Conservation (phyloP, 2,888 invertebrate species). For the Parochlus steinenii region DNA sequence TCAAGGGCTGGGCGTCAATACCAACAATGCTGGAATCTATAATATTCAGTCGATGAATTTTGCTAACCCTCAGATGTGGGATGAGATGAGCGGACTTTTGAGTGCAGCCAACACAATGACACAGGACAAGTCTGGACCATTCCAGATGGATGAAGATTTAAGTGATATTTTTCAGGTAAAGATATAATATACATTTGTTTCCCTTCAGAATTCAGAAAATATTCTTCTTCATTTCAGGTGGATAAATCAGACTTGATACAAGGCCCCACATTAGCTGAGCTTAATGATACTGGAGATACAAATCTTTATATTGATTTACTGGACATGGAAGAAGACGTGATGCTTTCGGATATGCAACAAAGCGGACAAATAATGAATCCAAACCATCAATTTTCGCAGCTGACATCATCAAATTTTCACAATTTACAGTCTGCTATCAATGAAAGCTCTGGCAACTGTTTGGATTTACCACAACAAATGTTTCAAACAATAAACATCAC, state of each 20-base stretch:
- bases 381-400: conserved; percentile 13
- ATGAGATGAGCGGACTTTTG: conserved; percentile 27
- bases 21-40: conserved; percentile 19
- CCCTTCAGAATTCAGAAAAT: no score
- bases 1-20: conserved; percentile 13
- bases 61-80: conserved; percentile 29
- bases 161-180: conserved; percentile 75
- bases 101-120: conserved; percentile 29
- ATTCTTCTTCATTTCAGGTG: no score
- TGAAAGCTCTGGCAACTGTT: conserved; percentile 17
- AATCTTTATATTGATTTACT: conserved; percentile 52
- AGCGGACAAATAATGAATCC: conserved; percentile 13
- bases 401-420: conserved; percentile 15
- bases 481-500: conserved; percentile 18
- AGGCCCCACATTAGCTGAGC: conserved; percentile 66
- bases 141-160: conserved; percentile 77
- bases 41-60: conserved; percentile 8
- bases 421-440: conserved; percentile 23
- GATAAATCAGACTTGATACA: conserved; percentile 75
- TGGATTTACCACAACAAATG: conserved; percentile 18
- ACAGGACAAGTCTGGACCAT: conserved; percentile 34
- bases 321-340: conserved; percentile 67
- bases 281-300: conserved; percentile 72
- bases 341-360: conserved; percentile 39
- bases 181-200: no score